phyloP scores from a whole-genome alignment of 92 coral and sea anemone genomes.

The Epizoanthus ramosus region DNA sequence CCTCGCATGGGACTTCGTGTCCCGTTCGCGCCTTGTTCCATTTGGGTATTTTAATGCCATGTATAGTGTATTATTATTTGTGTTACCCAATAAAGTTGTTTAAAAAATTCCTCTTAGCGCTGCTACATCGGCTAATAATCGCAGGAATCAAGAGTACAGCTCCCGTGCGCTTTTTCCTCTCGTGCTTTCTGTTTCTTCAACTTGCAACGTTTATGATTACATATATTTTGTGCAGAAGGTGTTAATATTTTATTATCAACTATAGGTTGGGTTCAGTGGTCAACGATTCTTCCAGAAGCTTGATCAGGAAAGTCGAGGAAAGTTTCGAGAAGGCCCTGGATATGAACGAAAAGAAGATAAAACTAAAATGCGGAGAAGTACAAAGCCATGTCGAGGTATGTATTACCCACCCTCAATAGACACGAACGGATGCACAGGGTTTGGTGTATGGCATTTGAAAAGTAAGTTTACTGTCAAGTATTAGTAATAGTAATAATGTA shows the following conservation, averaged over 20 bases:
- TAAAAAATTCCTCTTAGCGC: no score
- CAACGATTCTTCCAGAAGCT: constrained; percentile 64
- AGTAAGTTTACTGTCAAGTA: no score
- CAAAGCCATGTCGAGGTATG: constrained; percentile 62
- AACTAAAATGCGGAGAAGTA: constrained; percentile 64
- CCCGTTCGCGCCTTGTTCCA: no score
- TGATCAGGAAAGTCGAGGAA: constrained; percentile 62
- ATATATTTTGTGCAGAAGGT: no score
- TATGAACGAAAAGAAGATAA: constrained; percentile 66
- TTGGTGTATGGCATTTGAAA: not conserved
- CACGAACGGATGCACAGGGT: not conserved
- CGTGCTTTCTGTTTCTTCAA: not conserved
- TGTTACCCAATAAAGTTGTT: no score
- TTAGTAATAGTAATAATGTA: not conserved
- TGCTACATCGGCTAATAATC: no score
- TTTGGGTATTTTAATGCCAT: no score
- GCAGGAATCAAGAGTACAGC: no score
- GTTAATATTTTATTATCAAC: not conserved
- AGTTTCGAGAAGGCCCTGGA: constrained; percentile 61
- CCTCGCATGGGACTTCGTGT: no score
- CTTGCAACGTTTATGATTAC: not conserved
- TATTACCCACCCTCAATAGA: not conserved
- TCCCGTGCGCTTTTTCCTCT: no score
- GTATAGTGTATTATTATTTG: no score
- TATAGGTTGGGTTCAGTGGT: constrained; percentile 64